Conservation (phyloP, 2,797 vertebrate genomes). For the Phylloscopus collybita region DNA sequence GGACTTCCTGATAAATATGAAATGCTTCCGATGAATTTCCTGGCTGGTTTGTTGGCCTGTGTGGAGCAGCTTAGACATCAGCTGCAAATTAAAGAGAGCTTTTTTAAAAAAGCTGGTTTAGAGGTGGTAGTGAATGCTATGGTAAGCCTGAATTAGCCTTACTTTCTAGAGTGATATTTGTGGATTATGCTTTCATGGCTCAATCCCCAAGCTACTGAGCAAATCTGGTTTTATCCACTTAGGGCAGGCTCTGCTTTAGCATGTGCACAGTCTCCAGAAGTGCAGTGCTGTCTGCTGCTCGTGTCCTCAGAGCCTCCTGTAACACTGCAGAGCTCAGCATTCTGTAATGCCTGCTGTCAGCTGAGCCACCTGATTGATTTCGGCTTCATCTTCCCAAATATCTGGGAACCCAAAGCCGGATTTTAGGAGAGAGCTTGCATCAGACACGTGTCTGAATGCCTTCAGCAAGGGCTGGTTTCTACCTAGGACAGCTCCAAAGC, state of each 20-base stretch:
- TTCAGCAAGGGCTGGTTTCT: neutral
- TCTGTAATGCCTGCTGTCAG: neutral
- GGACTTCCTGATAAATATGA: neutral
- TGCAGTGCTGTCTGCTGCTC: neutral
- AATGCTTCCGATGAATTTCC: neutral
- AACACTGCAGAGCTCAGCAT: neutral
- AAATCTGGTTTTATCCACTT: conserved; percentile 31
- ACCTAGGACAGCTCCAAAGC: neutral
- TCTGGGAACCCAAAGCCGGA: neutral
- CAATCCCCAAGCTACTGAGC: neutral
- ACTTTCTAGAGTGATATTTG: neutral
- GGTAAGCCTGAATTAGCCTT: conserved; percentile 2
- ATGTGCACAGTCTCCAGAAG: fast-evolving
- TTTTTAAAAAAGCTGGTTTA: neutral
- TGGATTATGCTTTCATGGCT: neutral
- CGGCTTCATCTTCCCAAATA: neutral
- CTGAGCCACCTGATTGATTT: neutral
- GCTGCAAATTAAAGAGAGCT: neutral
- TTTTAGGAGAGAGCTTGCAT: neutral
- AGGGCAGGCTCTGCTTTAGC: neutral
- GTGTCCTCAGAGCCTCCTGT: neutral
- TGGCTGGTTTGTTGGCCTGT: neutral
- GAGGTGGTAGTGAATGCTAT: neutral
- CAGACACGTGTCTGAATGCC: neutral
- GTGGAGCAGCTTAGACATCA: neutral